Conservation (phyloP, 1,140 invertebrate genomes). For the Drosophila fuyamai region DNA sequence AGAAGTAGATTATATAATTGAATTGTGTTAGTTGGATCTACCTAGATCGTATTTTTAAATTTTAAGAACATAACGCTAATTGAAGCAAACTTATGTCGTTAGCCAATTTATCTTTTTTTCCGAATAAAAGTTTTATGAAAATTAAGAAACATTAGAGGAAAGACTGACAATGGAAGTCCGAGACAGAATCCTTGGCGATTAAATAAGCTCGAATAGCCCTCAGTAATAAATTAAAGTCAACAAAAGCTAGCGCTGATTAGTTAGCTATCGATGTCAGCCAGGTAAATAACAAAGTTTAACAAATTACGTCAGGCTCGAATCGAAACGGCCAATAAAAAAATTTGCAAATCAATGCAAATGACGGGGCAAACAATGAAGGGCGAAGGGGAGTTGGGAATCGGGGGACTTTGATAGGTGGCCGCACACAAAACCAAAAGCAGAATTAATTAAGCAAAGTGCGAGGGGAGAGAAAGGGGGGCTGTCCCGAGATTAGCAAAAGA, state of each 20-base stretch:
- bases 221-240: slow-evolving; percentile 45
- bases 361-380: slow-evolving; percentile 41
- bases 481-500: slow-evolving; percentile 52
- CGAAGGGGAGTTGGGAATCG: background rate
- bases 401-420: slow-evolving; percentile 6
- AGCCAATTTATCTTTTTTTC: no score
- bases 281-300: slow-evolving; percentile 72
- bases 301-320: slow-evolving; percentile 65
- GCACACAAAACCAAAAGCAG: slow-evolving; percentile 66
- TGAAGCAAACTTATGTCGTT: no score
- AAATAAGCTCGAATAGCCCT: background rate
- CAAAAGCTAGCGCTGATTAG: slow-evolving; percentile 59
- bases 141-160: background rate
- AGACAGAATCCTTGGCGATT: slow-evolving; percentile 37
- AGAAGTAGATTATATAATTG: no score
- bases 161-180: background rate
- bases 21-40: no score
- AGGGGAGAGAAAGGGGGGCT: background rate
- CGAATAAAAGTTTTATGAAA: no score
- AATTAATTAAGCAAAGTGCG: slow-evolving; percentile 74
- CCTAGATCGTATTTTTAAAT: no score
- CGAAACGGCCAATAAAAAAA: slow-evolving; percentile 49
- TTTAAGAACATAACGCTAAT: no score
- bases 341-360: slow-evolving; percentile 80
- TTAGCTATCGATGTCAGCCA: slow-evolving; percentile 55